Evolutionary conservation across 2,888 invertebrate species (phyloP), one percentile per base, ranked within the genome.

Genomic region (Hydroisotoma schaefferi): DNA sequence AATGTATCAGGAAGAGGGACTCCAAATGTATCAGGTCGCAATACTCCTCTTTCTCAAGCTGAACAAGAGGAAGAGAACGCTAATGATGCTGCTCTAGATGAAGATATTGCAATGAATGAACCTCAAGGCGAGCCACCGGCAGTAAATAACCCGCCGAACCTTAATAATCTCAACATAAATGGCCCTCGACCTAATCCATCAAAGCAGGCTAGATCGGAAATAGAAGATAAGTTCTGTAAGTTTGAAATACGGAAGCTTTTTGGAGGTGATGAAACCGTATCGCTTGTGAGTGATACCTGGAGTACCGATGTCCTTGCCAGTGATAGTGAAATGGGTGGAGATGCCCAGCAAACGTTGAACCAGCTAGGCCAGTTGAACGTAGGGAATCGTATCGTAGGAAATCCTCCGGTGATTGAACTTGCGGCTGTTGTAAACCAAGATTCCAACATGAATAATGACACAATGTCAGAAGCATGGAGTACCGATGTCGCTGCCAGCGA

Each of bases 261-360:
- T 65, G 81, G 81, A 78, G 90, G 90, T 1, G 97, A 97, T 77
- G 98, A 98, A 78, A 94, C 94, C 0, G 88, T 94, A 73, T 97
- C 95, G 37, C 87, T 97, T 74, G 94, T 98, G 73, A 94, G 94
- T 48, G 98, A 99, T 77, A 95, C 95, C 1, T 98, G 98, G 98
- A 94, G 94, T 71, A 98, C 98, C 0, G 98, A 98, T 78, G 98
- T 98, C 48, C 78, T 97, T 57, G 95, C 95, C 0, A 94, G 94
- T 57, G 98, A 98, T 78, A 94, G 93, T 12, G 98, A 98, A 79
- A 90, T 90, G 20, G 71, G 69, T 25, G 69, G 66, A 8, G 67
- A 68, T 26, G 44, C 29, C 23, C 62, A 62, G 29, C 55, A 57
- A 33, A 40, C 57, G 22, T 57, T 57, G 12, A 58, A 51, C 23